Conservation (phyloP, 2,888 invertebrate genomes). For the Lycophotia porphyrea region DNA sequence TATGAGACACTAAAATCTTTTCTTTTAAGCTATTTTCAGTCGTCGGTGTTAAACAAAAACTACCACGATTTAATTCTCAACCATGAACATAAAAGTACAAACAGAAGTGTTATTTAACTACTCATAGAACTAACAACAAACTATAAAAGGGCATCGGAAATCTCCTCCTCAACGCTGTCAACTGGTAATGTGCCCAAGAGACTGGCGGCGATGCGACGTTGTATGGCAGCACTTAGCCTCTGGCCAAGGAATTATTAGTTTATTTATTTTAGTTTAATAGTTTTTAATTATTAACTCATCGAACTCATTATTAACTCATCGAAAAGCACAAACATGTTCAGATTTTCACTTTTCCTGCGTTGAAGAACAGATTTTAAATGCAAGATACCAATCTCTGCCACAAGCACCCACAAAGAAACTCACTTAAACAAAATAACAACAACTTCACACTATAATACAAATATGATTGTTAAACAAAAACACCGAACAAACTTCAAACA, state of each 20-base stretch:
- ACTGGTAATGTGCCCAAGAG: too few species aligned
- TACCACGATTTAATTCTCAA: not conserved
- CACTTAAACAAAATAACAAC: constrained; percentile 33
- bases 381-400: not conserved
- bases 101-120: not conserved
- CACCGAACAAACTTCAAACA: constrained; percentile 57
- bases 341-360: too few species aligned
- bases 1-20: not conserved
- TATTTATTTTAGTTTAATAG: too few species aligned
- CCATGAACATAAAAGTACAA: not conserved
- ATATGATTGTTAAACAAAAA: constrained; percentile 52
- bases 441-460: constrained; percentile 47
- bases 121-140: too few species aligned
- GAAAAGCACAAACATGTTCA: not conserved
- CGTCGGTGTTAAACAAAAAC: not conserved
- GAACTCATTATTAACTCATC: too few species aligned
- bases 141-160: too few species aligned
- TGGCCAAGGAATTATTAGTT: too few species aligned
- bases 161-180: too few species aligned
- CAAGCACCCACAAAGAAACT: constrained; percentile 1
- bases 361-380: not conserved
- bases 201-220: too few species aligned
- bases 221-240: too few species aligned
- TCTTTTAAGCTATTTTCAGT: not conserved
- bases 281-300: too few species aligned